phyloP scores from a whole-genome alignment of 2,888 invertebrate species.

The Protophormia terraenovae region DNA sequence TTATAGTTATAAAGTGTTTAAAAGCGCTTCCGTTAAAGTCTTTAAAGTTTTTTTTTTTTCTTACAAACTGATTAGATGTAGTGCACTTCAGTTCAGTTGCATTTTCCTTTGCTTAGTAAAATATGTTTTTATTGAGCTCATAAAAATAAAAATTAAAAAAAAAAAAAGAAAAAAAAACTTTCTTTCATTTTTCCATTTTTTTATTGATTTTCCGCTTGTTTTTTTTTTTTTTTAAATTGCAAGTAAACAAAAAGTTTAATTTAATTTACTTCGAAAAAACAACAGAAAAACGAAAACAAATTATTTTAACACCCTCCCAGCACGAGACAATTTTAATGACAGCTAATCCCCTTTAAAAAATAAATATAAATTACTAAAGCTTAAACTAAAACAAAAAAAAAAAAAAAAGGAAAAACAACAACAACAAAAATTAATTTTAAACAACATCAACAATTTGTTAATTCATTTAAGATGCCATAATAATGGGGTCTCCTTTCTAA shows the following conservation, averaged over 20 bases:
- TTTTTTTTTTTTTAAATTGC: too few relatives aligned
- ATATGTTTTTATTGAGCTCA: slow-evolving; percentile 43
- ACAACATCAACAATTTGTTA: slow-evolving; percentile 54
- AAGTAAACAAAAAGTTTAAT: background rate
- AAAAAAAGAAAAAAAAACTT: too few relatives aligned
- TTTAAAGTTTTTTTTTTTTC: too few relatives aligned
- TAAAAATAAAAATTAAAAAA: too few relatives aligned
- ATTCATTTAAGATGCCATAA: slow-evolving; percentile 52
- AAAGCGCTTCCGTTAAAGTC: slow-evolving; percentile 46
- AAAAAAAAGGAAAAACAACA: background rate
- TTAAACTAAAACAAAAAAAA: background rate
- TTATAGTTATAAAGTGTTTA: slow-evolving; percentile 30
- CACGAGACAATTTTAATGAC: slow-evolving; percentile 60
- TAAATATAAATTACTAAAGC: too few relatives aligned
- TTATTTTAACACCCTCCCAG: slow-evolving; percentile 60
- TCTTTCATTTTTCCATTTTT: slow-evolving; percentile 7
- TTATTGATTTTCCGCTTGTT: slow-evolving; percentile 12
- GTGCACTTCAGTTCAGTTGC: background rate
- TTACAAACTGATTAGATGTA: background rate
- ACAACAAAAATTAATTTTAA: slow-evolving; percentile 21
- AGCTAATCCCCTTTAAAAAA: too few relatives aligned
- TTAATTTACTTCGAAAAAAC: background rate
- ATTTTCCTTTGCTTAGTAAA: background rate
- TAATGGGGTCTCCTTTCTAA: slow-evolving; percentile 8
- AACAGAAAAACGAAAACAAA: slow-evolving; percentile 36